Evolutionary conservation across 2,888 invertebrate genomes (phyloP), one percentile per base, ranked within the genome.

Genomic region (Biston stratarius): DNA sequence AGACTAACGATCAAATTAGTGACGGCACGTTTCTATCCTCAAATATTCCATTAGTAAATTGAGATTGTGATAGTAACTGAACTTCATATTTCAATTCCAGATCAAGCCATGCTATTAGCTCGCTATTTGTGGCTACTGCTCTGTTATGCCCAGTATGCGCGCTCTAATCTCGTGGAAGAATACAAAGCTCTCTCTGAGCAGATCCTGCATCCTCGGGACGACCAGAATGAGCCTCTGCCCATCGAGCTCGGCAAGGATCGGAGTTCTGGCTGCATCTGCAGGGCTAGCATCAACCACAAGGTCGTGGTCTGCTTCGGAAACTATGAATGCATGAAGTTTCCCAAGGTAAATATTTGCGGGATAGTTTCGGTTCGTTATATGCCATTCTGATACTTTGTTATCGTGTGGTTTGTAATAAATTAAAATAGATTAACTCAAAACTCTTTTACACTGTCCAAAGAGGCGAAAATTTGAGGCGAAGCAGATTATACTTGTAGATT

Each of bases 221-320:
- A 82, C 45, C 78, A 75, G 38, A 82, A 75, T 9, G 83, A 86
- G 52, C 75, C 77, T 0, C 77, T 94, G 5, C 93, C 94, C 0
- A 74, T 88, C 0, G 82, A 85, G 57, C 75, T 94, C 1, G 91
- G 88, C 0, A 82, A 81, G 45, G 94, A 94, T 68, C 73, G 71
- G 40, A 66, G 57, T 7, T 93, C 94, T 3, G 95, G 95, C 0
- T 95, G 95, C 78, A 78, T 86, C 12, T 95, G 95, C 77, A 84
- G 94, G 34, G 90, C 92, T 49, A 88, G 84, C 36, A 74, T 68
- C 8, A 79, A 84, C 15, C 75, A 77, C 0, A 82, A 76, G 24
- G 84, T 89, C 12, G 84, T 92, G 1, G 91, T 94, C 0, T 95
- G 95, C 76, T 95, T 94, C 64, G 95, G 95, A 7, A 91, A 94